Percentiles rank a stretch among this genome's conserved stretches.
Evolutionary conservation across 2,113 vertebrate species (phyloP).

Genomic region (Hystrix cristata): DNA sequence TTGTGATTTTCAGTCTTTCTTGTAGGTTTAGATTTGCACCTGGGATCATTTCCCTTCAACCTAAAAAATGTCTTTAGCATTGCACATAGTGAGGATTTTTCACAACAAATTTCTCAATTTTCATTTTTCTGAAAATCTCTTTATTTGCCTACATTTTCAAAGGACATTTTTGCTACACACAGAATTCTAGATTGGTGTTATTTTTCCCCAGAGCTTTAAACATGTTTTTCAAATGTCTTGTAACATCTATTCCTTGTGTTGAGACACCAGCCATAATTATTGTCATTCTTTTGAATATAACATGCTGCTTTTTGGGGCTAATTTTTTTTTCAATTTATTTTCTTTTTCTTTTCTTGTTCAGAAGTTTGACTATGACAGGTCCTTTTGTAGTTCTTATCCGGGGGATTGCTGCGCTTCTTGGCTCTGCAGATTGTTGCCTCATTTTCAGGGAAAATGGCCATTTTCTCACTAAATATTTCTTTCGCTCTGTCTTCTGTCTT

Average conservation of each 20-base stretch:
- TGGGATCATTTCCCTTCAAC: not conserved
- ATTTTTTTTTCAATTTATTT: not conserved
- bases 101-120: not conserved
- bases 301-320: not conserved
- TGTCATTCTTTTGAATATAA: not conserved
- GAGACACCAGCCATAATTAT: not conserved
- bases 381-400: not conserved
- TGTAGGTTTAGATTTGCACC: not conserved
- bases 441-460: not conserved
- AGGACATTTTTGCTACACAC: not conserved
- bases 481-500: not conserved
- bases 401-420: not conserved
- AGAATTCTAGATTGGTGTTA: not conserved
- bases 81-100: not conserved
- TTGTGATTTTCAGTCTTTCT: not conserved
- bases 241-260: not conserved
- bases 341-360: not conserved
- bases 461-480: not conserved
- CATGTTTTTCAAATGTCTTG: not conserved
- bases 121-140: constrained; percentile 4
- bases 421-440: not conserved
- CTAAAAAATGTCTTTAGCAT: not conserved
- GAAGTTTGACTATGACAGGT: not conserved
- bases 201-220: not conserved
- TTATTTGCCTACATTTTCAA: not conserved